These are phyloP conservation scores for Denticeps clupeoides DNA, from an alignment of 2,797 vertebrate genomes.

Conservation along the genomic window DNA sequence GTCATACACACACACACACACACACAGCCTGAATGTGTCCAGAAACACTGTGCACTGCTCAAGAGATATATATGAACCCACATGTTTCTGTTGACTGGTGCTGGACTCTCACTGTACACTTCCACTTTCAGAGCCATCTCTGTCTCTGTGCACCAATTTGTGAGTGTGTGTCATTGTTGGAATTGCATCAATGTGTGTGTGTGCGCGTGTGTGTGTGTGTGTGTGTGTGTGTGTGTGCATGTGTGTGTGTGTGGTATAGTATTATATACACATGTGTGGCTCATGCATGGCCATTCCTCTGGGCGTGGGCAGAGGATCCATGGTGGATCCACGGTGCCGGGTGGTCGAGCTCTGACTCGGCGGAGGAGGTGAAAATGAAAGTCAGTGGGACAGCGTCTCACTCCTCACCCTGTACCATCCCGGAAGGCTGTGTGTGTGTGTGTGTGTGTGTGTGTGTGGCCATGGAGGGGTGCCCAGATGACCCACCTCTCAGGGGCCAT, in stretches of 20 bases:
- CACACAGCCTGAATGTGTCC: conserved; percentile 28
- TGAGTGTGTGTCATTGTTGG: neutral
- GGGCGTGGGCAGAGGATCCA: conserved; percentile 22
- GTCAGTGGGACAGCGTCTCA: conserved; percentile 62
- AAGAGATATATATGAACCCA: conserved; percentile 10
- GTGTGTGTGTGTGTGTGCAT: neutral
- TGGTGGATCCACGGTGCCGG: conserved; percentile 22
- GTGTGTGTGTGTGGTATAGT: neutral
- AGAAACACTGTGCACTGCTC: conserved; percentile 24
- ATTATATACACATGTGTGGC: conserved; percentile 11
- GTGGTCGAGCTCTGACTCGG: conserved; percentile 34
- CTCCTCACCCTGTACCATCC: conserved; percentile 48
- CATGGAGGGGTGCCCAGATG: conserved; percentile 25
- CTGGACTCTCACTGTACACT: neutral
- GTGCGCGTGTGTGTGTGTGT: neutral
- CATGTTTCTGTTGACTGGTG: too few species aligned
- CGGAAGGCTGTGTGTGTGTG: conserved; percentile 21
- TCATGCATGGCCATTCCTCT: conserved; percentile 18
- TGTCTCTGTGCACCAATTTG: neutral
- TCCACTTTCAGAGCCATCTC: neutral
- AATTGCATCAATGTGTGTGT: neutral
- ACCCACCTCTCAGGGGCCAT: conserved; percentile 44
- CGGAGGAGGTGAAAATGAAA: conserved; percentile 73
- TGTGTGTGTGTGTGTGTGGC: neutral
- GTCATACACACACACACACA: conserved; percentile 24